These are phyloP conservation scores for Masnerella sp. DNA, from an alignment of 2,888 invertebrate species.

Conservation along the genomic window DNA sequence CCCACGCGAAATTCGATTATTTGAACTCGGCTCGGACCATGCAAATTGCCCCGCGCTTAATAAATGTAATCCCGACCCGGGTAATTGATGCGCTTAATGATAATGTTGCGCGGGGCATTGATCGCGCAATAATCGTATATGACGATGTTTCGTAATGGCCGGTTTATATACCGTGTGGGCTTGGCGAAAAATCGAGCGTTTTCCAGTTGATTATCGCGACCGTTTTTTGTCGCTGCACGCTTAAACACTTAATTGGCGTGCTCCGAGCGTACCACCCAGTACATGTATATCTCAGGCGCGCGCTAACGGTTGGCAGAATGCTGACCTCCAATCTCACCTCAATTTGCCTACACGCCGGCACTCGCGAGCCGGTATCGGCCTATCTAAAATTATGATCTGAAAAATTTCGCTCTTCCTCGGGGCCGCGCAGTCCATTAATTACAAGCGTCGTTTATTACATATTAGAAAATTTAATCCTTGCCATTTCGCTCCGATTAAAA, in stretches of 20 bases:
- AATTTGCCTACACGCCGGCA: slow-evolving; percentile 77
- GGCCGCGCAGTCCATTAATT: slow-evolving; percentile 74
- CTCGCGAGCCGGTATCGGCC: slow-evolving; percentile 69
- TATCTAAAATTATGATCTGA: slow-evolving; percentile 78
- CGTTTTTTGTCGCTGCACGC: slow-evolving; percentile 51
- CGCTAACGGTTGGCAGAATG: slow-evolving; percentile 72
- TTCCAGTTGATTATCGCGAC: slow-evolving; percentile 55
- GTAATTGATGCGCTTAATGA: slow-evolving; percentile 60
- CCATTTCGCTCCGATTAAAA: slow-evolving; percentile 56
- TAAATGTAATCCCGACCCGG: slow-evolving; percentile 54
- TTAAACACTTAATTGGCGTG: slow-evolving; percentile 60
- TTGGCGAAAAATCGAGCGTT: slow-evolving; percentile 51
- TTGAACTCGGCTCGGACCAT: slow-evolving; percentile 41
- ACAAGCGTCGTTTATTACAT: slow-evolving; percentile 63
- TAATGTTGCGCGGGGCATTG: slow-evolving; percentile 54
- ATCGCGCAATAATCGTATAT: slow-evolving; percentile 61
- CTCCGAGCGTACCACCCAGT: slow-evolving; percentile 67
- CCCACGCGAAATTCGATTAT: slow-evolving; percentile 49
- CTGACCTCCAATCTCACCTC: slow-evolving; percentile 78
- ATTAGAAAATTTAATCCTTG: slow-evolving; percentile 60
- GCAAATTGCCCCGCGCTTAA: slow-evolving; percentile 57
- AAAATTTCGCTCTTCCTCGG: slow-evolving; percentile 67
- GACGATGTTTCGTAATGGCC: slow-evolving; percentile 60
- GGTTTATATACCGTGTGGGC: slow-evolving; percentile 50
- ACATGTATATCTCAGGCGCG: slow-evolving; percentile 62